Evolutionary conservation across 2,113 vertebrate genomes (phyloP).

Genomic region (Charadrius vociferus): DNA sequence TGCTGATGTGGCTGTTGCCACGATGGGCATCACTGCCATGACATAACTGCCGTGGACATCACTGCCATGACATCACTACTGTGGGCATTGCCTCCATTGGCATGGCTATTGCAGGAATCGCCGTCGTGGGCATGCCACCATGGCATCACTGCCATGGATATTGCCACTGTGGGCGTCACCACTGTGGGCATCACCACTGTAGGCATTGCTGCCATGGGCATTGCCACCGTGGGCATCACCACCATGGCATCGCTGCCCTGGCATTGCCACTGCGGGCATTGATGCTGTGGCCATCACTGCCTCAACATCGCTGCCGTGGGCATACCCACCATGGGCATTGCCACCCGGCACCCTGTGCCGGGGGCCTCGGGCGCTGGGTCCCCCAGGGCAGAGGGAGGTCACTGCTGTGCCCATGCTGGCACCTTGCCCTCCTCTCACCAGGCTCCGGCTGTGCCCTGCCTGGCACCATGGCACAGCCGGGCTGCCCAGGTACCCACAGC

Average conservation of each 20-base stretch:
- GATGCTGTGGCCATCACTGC: background rate
- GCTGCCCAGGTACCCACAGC: background rate
- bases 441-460: background rate
- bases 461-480: background rate
- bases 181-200: background rate
- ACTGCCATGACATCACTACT: background rate
- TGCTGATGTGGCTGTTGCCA: background rate
- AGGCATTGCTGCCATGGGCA: background rate
- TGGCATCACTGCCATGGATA: background rate
- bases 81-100: background rate
- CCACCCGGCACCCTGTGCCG: fast-evolving
- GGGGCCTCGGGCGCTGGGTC: background rate
- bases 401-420: fast-evolving
- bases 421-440: background rate
- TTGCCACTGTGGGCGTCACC: no score
- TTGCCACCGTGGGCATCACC: background rate
- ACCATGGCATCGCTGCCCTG: background rate
- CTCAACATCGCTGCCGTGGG: fast-evolving
- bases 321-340: background rate
- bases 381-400: background rate
- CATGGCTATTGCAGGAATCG: no score
- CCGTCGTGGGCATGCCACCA: background rate
- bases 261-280: background rate
- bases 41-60: background rate
- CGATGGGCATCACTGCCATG: background rate